These are phyloP conservation scores for Hafferia zeledoni DNA, from an alignment of 2,797 vertebrate species.

Conservation along the genomic window DNA sequence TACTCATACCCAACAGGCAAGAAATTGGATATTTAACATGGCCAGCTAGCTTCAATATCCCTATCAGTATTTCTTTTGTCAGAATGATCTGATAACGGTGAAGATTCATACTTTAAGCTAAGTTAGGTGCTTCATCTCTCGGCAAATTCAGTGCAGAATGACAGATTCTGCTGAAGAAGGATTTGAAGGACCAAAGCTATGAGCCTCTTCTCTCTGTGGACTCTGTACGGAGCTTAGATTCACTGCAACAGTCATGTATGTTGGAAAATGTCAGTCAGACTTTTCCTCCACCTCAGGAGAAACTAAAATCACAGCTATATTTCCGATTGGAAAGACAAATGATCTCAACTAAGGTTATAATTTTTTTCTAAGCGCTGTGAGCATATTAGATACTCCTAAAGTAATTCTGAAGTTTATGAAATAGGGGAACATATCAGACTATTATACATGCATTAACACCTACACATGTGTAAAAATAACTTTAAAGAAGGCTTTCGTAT, in stretches of 20 bases:
- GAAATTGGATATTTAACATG: not conserved
- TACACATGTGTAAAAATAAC: not conserved
- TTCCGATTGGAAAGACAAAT: not conserved
- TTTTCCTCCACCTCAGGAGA: not conserved
- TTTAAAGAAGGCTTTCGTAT: not conserved
- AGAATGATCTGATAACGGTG: slow-evolving; percentile 13
- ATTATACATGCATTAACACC: not conserved
- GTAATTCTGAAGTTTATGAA: not conserved
- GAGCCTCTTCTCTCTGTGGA: not conserved
- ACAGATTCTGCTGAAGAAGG: not conserved
- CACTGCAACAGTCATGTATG: not conserved
- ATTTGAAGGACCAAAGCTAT: not conserved
- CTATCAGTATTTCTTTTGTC: slow-evolving; percentile 40
- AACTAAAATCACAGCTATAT: not conserved
- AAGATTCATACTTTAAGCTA: slow-evolving; percentile 8
- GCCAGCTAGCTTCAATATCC: slow-evolving; percentile 14
- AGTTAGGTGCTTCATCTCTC: slow-evolving; percentile 1
- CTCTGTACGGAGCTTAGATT: not conserved
- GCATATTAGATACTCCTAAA: not conserved
- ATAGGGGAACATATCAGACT: not conserved
- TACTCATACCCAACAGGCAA: slow-evolving; percentile 3
- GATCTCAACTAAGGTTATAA: not conserved
- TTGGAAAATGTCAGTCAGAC: not conserved
- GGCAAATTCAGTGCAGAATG: not conserved
- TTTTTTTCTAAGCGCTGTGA: not conserved